Evolutionary conservation across 2,888 invertebrate species (phyloP).

Genomic region (Chydorus sphaericus): DNA sequence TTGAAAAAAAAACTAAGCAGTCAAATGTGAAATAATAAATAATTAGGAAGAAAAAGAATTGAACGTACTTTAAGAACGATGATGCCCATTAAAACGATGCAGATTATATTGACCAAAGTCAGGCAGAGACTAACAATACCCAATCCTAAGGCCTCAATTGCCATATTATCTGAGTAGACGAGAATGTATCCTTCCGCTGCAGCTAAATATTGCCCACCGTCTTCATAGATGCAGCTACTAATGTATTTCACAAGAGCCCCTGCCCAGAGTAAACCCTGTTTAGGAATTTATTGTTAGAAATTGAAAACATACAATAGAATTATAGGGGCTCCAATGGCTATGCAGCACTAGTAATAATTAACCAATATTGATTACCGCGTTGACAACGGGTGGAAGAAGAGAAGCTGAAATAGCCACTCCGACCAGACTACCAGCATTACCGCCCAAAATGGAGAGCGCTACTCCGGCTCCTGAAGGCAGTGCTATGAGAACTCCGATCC

Average conservation of each 20-base stretch:
- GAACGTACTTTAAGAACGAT: conserved; percentile 53
- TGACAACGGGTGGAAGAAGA: conserved; percentile 61
- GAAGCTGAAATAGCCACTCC: conserved; percentile 73
- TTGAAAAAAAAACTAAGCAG: conserved; percentile 5
- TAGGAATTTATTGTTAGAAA: conserved; percentile 15
- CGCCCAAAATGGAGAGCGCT: conserved; percentile 29
- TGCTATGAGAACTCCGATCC: conserved; percentile 57
- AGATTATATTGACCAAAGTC: conserved; percentile 65
- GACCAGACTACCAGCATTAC: conserved; percentile 59
- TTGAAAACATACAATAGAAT: background rate
- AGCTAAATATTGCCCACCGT: background rate
- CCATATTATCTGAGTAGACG: conserved; percentile 55
- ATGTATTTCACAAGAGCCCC: conserved; percentile 38
- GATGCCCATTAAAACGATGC: conserved; percentile 66
- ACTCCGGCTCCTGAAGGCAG: conserved; percentile 28
- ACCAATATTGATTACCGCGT: too few species aligned
- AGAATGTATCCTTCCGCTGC: conserved; percentile 29
- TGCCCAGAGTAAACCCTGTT: conserved; percentile 48
- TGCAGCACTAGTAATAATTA: too few species aligned
- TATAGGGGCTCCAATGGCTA: background rate
- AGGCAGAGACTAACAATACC: conserved; percentile 64
- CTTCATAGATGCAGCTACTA: background rate
- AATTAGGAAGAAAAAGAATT: background rate
- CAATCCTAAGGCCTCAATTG: conserved; percentile 58
- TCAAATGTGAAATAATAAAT: background rate